Conservation (phyloP, 2,113 vertebrate species). For the Tylochromis polylepis region DNA sequence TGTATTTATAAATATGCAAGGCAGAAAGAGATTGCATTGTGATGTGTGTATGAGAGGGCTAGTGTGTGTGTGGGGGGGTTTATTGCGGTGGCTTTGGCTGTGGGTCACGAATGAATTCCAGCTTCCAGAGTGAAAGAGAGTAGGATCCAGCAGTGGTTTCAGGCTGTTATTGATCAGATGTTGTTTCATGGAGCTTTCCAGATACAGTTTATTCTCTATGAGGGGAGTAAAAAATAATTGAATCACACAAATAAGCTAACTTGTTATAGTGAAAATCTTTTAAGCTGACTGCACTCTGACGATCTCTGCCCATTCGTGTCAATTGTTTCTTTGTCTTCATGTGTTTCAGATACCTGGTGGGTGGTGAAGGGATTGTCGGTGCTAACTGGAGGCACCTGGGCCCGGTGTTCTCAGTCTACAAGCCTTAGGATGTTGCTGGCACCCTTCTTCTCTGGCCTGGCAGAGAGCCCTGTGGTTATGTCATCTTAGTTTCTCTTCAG, state of each 20-base stretch:
- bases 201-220: too few relatives aligned
- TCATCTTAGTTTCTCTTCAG: background rate
- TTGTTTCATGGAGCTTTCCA: constrained; percentile 43
- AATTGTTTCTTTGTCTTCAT: background rate
- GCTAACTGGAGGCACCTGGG: background rate
- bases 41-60: background rate
- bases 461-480: background rate
- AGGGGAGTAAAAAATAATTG: background rate
- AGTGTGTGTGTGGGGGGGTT: background rate
- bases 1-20: background rate
- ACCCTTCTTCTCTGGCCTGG: background rate
- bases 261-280: background rate
- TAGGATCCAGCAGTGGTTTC: background rate
- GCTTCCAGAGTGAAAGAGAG: background rate
- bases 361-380: background rate
- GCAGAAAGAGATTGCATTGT: background rate
- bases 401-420: background rate
- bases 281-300: background rate
- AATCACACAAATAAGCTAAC: constrained; percentile 8
- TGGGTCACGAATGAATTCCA: constrained; percentile 22
- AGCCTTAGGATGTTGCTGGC: background rate
- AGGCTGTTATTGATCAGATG: constrained; percentile 26
- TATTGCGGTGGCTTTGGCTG: constrained; percentile 1
- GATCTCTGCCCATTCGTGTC: background rate
- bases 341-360: background rate